Evolutionary conservation across 2,113 vertebrate species (phyloP).

Genomic region (Cinclus cinclus): DNA sequence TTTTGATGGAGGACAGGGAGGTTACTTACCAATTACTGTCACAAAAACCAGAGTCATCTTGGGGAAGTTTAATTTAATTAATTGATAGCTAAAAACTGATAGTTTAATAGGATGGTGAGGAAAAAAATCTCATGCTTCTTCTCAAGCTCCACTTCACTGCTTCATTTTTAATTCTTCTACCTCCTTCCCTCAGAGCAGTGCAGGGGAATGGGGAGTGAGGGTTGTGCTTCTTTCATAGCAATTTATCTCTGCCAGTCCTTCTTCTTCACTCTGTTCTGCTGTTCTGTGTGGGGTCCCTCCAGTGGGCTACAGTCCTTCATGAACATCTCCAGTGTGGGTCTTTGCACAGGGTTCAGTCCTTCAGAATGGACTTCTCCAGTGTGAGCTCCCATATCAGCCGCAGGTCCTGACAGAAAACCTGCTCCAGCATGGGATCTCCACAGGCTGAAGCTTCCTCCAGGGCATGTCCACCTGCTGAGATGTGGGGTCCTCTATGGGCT

Average conservation of each 20-base stretch:
- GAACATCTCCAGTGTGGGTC: not conserved
- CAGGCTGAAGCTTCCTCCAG: not conserved
- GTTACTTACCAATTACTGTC: not conserved
- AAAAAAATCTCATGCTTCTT: not conserved
- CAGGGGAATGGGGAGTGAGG: not conserved
- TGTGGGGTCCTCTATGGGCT: not conserved
- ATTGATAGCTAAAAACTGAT: not conserved
- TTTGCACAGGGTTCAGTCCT: fast-evolving
- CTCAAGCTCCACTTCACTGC: not conserved
- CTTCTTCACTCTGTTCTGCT: not conserved
- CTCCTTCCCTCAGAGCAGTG: not conserved
- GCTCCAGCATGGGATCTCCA: not conserved
- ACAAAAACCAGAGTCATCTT: not conserved
- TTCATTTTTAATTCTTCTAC: not conserved
- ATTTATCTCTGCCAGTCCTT: not conserved
- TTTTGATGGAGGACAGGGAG: not conserved
- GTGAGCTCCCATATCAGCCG: not conserved
- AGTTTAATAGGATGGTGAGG: not conserved
- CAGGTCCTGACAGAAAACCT: not conserved
- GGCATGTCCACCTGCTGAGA: fast-evolving
- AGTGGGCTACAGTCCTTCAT: not conserved
- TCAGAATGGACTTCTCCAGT: not conserved
- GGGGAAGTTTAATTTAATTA: not conserved
- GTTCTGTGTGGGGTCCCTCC: not conserved
- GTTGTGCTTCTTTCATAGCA: not conserved